Evolutionary conservation across 2,888 invertebrate species (phyloP).

Genomic region (Cataglyphis livida): DNA sequence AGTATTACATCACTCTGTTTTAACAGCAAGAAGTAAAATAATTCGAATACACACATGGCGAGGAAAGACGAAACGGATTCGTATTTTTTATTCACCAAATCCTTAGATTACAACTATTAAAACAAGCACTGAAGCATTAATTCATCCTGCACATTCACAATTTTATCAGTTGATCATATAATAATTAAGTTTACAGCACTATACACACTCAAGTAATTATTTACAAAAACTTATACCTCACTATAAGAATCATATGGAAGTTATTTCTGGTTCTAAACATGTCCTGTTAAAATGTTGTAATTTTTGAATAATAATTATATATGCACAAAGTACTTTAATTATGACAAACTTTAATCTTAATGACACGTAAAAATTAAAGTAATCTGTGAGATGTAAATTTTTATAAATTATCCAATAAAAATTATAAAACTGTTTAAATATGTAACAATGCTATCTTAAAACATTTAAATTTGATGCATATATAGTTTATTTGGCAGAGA

Average conservation of each 20-base stretch:
- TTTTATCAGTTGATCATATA: neutral
- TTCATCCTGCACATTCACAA: slow-evolving; percentile 1
- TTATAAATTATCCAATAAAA: slow-evolving; percentile 14
- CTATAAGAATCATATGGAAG: neutral
- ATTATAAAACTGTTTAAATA: slow-evolving; percentile 3
- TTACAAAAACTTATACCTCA: neutral
- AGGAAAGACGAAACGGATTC: slow-evolving; percentile 1
- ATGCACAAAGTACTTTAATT: neutral
- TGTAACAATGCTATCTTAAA: slow-evolving; percentile 19
- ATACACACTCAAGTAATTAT: neutral
- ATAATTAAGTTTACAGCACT: slow-evolving; percentile 3
- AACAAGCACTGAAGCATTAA: neutral
- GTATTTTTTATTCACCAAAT: neutral
- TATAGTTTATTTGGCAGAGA: slow-evolving; percentile 70
- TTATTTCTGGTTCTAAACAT: neutral
- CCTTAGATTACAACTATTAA: neutral
- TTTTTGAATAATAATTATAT: neutral
- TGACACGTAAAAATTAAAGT: neutral
- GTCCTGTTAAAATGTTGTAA: neutral
- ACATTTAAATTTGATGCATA: slow-evolving; percentile 51
- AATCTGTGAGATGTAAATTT: neutral
- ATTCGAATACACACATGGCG: neutral
- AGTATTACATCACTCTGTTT: neutral
- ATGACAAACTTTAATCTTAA: neutral
- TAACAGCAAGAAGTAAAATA: neutral